Percentiles rank a stretch among this genome's conserved stretches.
phyloP scores from a whole-genome alignment of 2,113 vertebrate species.

The Polypterus senegalus region DNA sequence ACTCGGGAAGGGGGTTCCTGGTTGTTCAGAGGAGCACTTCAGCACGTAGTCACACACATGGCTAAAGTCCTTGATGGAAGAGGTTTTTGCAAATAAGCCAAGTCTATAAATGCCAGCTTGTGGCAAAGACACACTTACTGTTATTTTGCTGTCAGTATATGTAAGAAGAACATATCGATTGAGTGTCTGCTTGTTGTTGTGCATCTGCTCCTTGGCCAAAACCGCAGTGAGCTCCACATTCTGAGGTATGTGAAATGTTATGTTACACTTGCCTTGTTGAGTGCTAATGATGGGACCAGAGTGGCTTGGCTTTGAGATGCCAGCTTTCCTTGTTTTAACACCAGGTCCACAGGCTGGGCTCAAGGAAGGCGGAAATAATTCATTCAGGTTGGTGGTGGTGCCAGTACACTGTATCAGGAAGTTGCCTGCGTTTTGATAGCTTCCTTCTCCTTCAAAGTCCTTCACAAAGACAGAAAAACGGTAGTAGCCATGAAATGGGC shows the following conservation, averaged over 20 bases:
- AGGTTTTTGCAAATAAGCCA: slow-evolving; percentile 40
- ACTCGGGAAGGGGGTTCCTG: slow-evolving; percentile 46
- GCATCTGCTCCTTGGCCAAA: slow-evolving; percentile 25
- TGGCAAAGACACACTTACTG: slow-evolving; percentile 36
- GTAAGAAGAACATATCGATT: slow-evolving; percentile 50
- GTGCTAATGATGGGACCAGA: slow-evolving; percentile 40
- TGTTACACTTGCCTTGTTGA: slow-evolving; percentile 53
- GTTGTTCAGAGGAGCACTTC: slow-evolving; percentile 32
- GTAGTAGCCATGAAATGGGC: slow-evolving; percentile 49
- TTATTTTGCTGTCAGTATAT: slow-evolving; percentile 53
- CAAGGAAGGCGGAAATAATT: slow-evolving; percentile 48
- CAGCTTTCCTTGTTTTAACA: slow-evolving; percentile 34
- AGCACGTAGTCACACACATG: slow-evolving; percentile 55
- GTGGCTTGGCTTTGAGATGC: slow-evolving; percentile 55
- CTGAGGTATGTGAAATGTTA: slow-evolving; percentile 42
- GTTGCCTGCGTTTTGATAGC: slow-evolving; percentile 51
- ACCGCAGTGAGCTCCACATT: slow-evolving; percentile 22
- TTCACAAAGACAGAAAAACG: slow-evolving; percentile 53
- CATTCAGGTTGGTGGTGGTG: slow-evolving; percentile 22
- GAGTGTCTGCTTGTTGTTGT: slow-evolving; percentile 18
- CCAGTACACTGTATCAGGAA: slow-evolving; percentile 47
- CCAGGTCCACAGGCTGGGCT: slow-evolving; percentile 49
- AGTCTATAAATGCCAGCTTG: slow-evolving; percentile 42
- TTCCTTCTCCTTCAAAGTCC: slow-evolving; percentile 35
- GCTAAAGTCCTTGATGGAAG: slow-evolving; percentile 36